Evolutionary conservation across 2,113 vertebrate genomes (phyloP).

Genomic region (Nannospalax galili): DNA sequence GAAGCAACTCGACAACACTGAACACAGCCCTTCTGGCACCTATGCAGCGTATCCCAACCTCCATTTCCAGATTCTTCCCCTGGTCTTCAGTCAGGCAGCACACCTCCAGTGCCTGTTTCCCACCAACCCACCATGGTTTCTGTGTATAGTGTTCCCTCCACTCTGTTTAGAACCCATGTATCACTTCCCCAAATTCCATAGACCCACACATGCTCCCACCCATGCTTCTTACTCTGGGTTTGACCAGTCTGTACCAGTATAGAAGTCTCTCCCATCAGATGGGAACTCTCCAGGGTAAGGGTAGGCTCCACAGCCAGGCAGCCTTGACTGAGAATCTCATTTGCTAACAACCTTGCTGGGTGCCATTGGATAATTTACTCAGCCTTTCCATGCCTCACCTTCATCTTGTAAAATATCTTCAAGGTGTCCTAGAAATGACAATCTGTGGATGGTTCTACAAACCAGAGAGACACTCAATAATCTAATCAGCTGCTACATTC

Average conservation of each 20-base stretch:
- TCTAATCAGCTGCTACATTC: background rate
- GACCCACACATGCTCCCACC: background rate
- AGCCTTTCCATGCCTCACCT: background rate
- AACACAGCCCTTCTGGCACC: background rate
- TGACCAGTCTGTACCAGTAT: background rate
- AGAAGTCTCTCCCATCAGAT: background rate
- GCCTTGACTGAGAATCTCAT: background rate
- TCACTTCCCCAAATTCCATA: background rate
- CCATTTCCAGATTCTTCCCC: background rate
- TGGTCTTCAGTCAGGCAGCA: background rate
- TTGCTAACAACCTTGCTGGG: background rate
- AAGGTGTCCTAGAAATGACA: background rate
- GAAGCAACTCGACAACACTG: background rate
- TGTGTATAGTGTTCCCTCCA: rapidly evolving
- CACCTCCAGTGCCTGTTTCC: background rate
- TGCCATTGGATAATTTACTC: background rate
- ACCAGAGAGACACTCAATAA: background rate
- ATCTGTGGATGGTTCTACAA: background rate
- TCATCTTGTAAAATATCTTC: background rate
- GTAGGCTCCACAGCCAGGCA: background rate
- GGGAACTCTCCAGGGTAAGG: background rate
- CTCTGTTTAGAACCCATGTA: background rate
- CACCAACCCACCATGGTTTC: background rate
- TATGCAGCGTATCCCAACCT: background rate
- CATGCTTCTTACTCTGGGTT: background rate